Conservation (phyloP, 2,797 vertebrate genomes). For the Gymnodraco acuticeps region DNA sequence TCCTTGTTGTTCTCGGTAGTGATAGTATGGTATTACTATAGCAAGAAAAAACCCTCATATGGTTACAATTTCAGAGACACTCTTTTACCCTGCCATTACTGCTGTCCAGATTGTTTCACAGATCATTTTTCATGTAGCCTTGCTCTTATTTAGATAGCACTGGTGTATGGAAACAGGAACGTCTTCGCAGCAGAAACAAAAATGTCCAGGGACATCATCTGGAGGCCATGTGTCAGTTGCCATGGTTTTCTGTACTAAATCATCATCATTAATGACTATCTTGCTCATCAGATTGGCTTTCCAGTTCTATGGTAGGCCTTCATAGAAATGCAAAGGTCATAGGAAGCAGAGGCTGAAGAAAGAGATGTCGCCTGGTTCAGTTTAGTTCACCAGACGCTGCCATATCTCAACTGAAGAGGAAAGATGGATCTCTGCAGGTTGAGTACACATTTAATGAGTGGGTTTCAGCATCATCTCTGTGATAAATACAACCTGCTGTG, state of each 20-base stretch:
- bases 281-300: conserved; percentile 23
- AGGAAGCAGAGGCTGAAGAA: conserved; percentile 27
- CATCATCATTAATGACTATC: conserved; percentile 30
- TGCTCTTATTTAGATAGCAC: conserved; percentile 15
- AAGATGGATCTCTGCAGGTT: conserved; percentile 2
- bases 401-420: conserved; percentile 12
- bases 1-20: neutral
- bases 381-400: conserved; percentile 10
- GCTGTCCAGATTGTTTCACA: conserved; percentile 10
- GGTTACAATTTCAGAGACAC: conserved; percentile 1
- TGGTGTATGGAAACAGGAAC: conserved; percentile 26
- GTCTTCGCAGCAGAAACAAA: conserved; percentile 6
- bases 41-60: conserved; percentile 8
- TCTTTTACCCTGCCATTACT: neutral
- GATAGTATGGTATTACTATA: neutral
- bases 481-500: conserved; percentile 38
- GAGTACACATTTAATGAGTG: conserved; percentile 15
- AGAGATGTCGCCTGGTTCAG: conserved; percentile 26
- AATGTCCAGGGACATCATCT: conserved; percentile 37
- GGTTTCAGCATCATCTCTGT: conserved; percentile 14
- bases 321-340: conserved; percentile 30
- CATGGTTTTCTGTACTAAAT: conserved; percentile 27
- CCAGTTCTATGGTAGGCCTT: conserved; percentile 8
- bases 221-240: conserved; percentile 51
- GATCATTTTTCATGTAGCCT: conserved; percentile 4